Evolutionary conservation across 2,113 vertebrate genomes (phyloP), one percentile per base, ranked within the genome.

Genomic region (Heterocephalus glaber): DNA sequence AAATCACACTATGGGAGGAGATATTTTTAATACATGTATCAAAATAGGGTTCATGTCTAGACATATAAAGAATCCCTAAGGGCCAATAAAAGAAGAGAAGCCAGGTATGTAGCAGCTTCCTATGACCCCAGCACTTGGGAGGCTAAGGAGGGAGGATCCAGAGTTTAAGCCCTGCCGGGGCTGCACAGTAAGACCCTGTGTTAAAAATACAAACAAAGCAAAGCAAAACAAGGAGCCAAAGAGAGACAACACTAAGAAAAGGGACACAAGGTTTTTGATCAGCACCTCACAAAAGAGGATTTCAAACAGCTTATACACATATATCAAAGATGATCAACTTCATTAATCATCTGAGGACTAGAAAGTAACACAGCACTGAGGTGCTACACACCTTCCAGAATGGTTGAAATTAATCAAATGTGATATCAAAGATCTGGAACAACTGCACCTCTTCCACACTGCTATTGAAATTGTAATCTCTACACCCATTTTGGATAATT

Each of bases 201-300:
- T 70, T 9, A 70, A 22, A 41, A 41, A 13, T 11, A 30, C 26
- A 72, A 41, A 41, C 8, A 66, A 35, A 66, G 30, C 65, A 66
- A 66, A 72, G 22, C 22, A 12, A 44, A 70, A 30, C 28, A 58
- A 41, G 54, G 26, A 17, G 63, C 16, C 2, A 89, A 56, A 83
- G 9, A 86, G 33, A 95, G 52, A 76, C 13, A 83, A 58, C 2
- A 44, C 38, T 76, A 66, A 82, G 56, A 22, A 66, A 72, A 65
- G 22, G 41, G 24, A 26, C 79, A 60, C 76, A 95, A 82, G 65
- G 60, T 72, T 63, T 93, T 70, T 66, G n/a, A 79, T 2, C 56
- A 38, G 76, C n/a, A 84, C n/a, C 47, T 88, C 54, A 35, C 2
- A 79, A 94, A 90, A 49, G 24, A 91, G 54, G 14, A 95, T 96